Conservation (phyloP, 2,113 vertebrate genomes). For the Saimiri boliviensis region DNA sequence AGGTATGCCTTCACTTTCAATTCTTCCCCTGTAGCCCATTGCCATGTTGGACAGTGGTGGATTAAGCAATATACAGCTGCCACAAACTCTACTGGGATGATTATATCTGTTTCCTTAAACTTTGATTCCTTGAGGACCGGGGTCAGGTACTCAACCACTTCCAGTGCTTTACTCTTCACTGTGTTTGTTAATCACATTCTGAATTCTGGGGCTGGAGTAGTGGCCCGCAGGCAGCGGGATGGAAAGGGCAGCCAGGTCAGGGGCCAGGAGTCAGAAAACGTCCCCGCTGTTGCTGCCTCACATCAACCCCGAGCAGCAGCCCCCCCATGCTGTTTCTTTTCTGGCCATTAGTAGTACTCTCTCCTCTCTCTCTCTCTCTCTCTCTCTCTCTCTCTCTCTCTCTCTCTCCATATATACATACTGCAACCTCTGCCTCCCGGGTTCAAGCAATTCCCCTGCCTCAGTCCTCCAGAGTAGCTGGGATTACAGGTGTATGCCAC, state of each 20-base stretch:
- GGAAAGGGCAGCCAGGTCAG: not conserved
- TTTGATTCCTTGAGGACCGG: constrained; percentile 92
- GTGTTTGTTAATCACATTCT: constrained; percentile 95
- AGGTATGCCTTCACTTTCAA: constrained; percentile 96
- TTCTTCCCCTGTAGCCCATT: constrained; percentile 94
- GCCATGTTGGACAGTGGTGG: too few species aligned
- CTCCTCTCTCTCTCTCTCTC: too few species aligned
- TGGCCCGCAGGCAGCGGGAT: not conserved
- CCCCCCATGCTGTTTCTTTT: not conserved
- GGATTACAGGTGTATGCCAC: too few species aligned
- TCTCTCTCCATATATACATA: too few species aligned
- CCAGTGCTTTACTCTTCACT: constrained; percentile 96
- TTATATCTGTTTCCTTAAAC: too few species aligned
- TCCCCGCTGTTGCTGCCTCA: not conserved
- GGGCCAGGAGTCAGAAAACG: not conserved
- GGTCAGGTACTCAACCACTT: constrained; percentile 97
- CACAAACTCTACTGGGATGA: too few species aligned
- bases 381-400: too few species aligned
- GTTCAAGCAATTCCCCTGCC: too few species aligned
- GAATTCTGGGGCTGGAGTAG: constrained; percentile 85
- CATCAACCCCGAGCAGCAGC: not conserved
- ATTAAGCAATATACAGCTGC: too few species aligned
- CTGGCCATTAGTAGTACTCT: not conserved
- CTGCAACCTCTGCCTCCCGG: too few species aligned
- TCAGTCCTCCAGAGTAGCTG: too few species aligned